Conservation (phyloP, 2,113 vertebrate genomes). For the Eptatretus burgeri region DNA sequence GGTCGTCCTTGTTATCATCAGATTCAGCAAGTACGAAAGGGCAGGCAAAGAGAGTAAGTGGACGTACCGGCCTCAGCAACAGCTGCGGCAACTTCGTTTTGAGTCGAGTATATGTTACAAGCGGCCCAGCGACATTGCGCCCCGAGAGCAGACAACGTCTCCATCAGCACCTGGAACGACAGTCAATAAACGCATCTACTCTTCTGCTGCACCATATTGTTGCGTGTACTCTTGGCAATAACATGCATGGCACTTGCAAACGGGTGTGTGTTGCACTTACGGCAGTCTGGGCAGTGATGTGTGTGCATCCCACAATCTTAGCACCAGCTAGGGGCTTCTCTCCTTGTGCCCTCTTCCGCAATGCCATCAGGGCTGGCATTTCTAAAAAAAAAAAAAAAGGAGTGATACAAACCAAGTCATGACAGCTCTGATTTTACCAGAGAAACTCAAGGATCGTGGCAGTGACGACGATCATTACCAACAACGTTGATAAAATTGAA, state of each 20-base stretch:
- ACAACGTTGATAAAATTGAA: too few species aligned
- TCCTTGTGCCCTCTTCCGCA: constrained; percentile 88
- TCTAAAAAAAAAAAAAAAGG: constrained; percentile 35
- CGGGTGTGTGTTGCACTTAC: constrained; percentile 21
- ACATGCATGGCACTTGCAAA: too few species aligned
- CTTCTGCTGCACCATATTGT: too few species aligned
- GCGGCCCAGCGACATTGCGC: constrained; percentile 96
- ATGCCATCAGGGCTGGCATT: constrained; percentile 88
- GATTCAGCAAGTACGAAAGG: too few species aligned
- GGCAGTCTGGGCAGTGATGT: constrained; percentile 87
- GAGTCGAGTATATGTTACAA: constrained; percentile 93
- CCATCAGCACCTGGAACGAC: constrained; percentile 54
- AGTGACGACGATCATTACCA: too few species aligned
- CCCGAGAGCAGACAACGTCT: constrained; percentile 72
- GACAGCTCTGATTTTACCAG: too few species aligned
- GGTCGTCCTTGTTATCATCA: too few species aligned
- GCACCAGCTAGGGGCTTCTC: constrained; percentile 85
- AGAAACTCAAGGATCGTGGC: too few species aligned
- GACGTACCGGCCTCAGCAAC: constrained; percentile 53
- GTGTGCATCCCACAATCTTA: constrained; percentile 92
- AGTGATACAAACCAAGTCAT: too few species aligned
- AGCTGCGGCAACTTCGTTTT: constrained; percentile 83
- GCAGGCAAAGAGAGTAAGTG: not conserved
- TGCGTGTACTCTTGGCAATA: too few species aligned
- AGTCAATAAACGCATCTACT: too few species aligned